Percentiles rank a stretch among this genome's conserved stretches.
These are phyloP conservation scores for Pseudomugil tenellus DNA, from an alignment of 2,797 vertebrate species.

Conservation along the genomic window DNA sequence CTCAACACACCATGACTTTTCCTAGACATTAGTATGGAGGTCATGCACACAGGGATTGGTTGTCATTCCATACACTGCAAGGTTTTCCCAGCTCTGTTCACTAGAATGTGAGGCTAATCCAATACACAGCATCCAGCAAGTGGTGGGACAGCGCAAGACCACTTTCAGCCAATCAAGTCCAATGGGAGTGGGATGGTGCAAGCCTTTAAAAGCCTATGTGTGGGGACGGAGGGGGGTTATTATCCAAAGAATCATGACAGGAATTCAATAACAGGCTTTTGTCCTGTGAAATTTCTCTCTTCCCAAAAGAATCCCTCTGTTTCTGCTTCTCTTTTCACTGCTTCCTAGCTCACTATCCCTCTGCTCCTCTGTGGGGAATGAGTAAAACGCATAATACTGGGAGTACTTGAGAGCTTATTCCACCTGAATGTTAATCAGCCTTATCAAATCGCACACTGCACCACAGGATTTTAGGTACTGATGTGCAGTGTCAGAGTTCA, in stretches of 20 bases:
- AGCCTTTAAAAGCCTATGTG: constrained; percentile 61
- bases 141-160: constrained; percentile 46
- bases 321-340: constrained; percentile 28
- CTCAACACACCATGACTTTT: constrained; percentile 20
- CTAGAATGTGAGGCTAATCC: constrained; percentile 43
- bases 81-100: constrained; percentile 39
- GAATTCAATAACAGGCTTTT: constrained; percentile 78
- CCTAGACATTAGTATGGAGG: constrained; percentile 18
- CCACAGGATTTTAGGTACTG: constrained; percentile 54
- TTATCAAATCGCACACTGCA: constrained; percentile 70
- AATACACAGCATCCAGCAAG: constrained; percentile 40
- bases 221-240: constrained; percentile 58
- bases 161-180: constrained; percentile 44
- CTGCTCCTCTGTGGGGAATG: constrained; percentile 60
- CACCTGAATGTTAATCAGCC: constrained; percentile 77
- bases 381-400: constrained; percentile 80
- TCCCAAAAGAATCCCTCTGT: constrained; percentile 68
- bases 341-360: constrained; percentile 36
- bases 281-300: constrained; percentile 72
- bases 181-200: constrained; percentile 51
- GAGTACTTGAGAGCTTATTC: constrained; percentile 72
- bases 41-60: constrained; percentile 16
- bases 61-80: constrained; percentile 36
- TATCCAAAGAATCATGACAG: constrained; percentile 76
- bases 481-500: constrained; percentile 51